Evolutionary conservation across 2,888 invertebrate species (phyloP), one percentile per base, ranked within the genome.

Genomic region (Drosophila tripunctata): DNA sequence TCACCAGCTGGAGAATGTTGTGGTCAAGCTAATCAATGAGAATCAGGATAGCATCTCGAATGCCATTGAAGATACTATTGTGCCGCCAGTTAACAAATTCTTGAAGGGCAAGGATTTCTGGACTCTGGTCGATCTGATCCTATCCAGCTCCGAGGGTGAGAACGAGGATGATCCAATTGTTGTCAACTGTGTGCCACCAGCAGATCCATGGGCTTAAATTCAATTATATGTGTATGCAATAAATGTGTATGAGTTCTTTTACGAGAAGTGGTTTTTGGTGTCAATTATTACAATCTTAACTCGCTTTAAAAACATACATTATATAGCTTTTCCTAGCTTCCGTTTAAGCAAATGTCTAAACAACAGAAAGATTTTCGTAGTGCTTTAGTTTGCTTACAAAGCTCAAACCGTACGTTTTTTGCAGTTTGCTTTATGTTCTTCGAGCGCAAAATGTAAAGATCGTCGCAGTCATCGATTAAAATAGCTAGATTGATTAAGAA

Each of bases 61-160:
- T 12, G 47, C 55, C 36, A 87, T 90, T 50, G 90, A 90, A 52
- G 62, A 87, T n/a, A 45, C 54, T 2, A 2, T 89, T 14, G 73
- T 90, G 24, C 88, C 90, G 2, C 67, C 33, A 4, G 73, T 90
- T 12, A 90, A 90, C 63, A 72, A 82, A 6, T 4, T 55, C 10
- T 73, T 90, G 4, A 88, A 90, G 72, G 90, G 90, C 31, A 89
- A 88, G 7, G 78, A 88, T 57, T 88, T 89, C 70, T 89, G 88
- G 89, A 81, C 81, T 1, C 0, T 89, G 15, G 61, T 88, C 10
- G 87, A 87, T 58, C 14, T 70, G 44, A 85, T 89, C 50, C 35
- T 89, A 5, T 65, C 84, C 6, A 66, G 77, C 73, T 55, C 70
- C 22, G 88, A 86, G 0, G 84, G 70, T 19, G 87, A 87, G 51